These are phyloP conservation scores for Steinernema feltiae DNA, from an alignment of 1,140 invertebrate species.

Conservation along the genomic window DNA sequence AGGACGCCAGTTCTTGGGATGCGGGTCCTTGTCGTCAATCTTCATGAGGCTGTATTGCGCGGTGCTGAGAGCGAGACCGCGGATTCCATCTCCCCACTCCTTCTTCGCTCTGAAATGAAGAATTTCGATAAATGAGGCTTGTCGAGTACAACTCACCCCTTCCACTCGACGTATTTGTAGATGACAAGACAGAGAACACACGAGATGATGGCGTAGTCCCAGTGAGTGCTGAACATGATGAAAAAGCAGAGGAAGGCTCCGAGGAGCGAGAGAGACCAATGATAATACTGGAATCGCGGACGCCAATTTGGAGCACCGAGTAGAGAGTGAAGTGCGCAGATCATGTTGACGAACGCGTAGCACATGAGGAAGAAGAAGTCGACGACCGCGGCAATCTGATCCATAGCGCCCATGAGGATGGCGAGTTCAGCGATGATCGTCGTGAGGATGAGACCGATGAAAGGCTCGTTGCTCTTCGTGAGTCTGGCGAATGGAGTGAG, in stretches of 20 bases:
- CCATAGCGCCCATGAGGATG: conserved; percentile 56
- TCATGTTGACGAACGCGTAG: conserved; percentile 97
- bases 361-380: conserved; percentile 93
- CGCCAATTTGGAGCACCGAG: conserved; percentile 91
- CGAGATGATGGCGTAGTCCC: conserved; percentile 92
- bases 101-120: conserved; percentile 77
- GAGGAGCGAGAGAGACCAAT: conserved; percentile 88
- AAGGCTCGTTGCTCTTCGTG: conserved; percentile 84
- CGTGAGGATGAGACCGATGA: conserved; percentile 79
- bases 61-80: conserved; percentile 89
- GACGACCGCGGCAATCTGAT: conserved; percentile 55
- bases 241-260: conserved; percentile 89
- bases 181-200: conserved; percentile 86
- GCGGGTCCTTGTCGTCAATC: conserved; percentile 55
- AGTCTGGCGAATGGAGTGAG: conserved; percentile 81
- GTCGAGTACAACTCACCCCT: conserved; percentile 67
- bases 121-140: neutral
- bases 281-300: conserved; percentile 93
- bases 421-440: conserved; percentile 68
- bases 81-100: conserved; percentile 98
- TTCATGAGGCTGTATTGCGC: conserved; percentile 78
- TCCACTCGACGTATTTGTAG: conserved; percentile 99
- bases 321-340: conserved; percentile 91
- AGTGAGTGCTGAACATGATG: conserved; percentile 99
- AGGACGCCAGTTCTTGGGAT: conserved; percentile 55